A percentile compares a stretch with the other conserved stretches of the same genome.
Conservation (phyloP, 1,140 invertebrate species). For the Popillia japonica region DNA sequence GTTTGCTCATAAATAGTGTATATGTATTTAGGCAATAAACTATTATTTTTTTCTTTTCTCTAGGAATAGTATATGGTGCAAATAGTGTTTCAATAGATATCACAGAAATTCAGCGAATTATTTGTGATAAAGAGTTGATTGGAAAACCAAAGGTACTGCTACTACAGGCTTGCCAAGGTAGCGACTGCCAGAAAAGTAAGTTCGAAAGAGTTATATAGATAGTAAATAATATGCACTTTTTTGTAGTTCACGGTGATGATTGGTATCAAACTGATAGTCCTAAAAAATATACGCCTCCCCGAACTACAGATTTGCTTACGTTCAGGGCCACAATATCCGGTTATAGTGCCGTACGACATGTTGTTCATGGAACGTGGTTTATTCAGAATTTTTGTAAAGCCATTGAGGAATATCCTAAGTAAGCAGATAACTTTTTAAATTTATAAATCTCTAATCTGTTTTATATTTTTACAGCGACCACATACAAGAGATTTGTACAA, state of each 20-base stretch:
- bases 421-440: slow-evolving; percentile 36
- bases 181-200: slow-evolving; percentile 51
- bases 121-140: slow-evolving; percentile 46
- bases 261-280: slow-evolving; percentile 42
- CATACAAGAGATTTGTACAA: slow-evolving; percentile 52
- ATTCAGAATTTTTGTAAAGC: slow-evolving; percentile 74
- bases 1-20: too few species aligned
- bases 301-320: slow-evolving; percentile 75
- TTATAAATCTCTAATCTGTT: neutral
- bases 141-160: slow-evolving; percentile 55
- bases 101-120: slow-evolving; percentile 45
- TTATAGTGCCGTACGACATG: slow-evolving; percentile 78
- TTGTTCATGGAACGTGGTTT: slow-evolving; percentile 77
- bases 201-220: neutral
- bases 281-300: slow-evolving; percentile 64
- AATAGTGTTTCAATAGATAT: slow-evolving; percentile 54
- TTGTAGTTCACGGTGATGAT: slow-evolving; percentile 37
- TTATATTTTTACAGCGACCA: slow-evolving; percentile 46
- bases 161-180: slow-evolving; percentile 55
- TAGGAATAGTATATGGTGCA: slow-evolving; percentile 53
- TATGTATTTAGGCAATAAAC: too few species aligned
- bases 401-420: slow-evolving; percentile 61
- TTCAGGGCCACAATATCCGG: slow-evolving; percentile 78
- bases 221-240: slow-evolving; percentile 22
- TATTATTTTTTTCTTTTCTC: neutral